A percentile compares a stretch with the other conserved stretches of the same genome.
phyloP scores from a whole-genome alignment of 2,113 vertebrate species.

The Callorhinus ursinus region DNA sequence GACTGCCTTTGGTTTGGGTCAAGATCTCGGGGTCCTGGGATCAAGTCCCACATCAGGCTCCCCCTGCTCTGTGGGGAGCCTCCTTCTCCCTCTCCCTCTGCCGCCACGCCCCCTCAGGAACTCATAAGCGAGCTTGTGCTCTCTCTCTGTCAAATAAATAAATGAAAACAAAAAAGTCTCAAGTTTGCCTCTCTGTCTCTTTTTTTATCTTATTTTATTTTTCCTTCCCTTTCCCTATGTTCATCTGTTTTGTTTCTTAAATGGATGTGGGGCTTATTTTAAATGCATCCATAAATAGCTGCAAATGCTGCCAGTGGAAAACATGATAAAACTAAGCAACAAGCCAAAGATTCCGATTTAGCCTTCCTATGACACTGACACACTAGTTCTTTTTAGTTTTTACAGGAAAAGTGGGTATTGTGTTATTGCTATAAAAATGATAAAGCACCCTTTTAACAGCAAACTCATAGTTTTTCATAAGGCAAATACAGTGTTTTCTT shows the following conservation, averaged over 20 bases:
- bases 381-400: slow-evolving; percentile 28
- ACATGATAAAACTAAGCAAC: not conserved
- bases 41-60: no score
- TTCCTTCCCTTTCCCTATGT: not conserved
- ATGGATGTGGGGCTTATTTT: slow-evolving; percentile 26
- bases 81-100: no score
- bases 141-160: no score
- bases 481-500: slow-evolving; percentile 26
- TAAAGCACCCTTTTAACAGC: not conserved
- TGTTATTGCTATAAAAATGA: slow-evolving; percentile 31
- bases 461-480: slow-evolving; percentile 36
- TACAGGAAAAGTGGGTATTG: not conserved
- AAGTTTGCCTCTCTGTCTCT: not conserved
- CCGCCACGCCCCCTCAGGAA: no score
- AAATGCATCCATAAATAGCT: slow-evolving; percentile 49
- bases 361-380: not conserved
- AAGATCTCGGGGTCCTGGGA: no score
- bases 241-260: not conserved
- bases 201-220: not conserved
- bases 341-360: not conserved
- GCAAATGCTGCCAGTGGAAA: slow-evolving; percentile 6
- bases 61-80: no score
- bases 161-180: no score
- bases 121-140: no score
- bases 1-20: no score